Percentiles rank a stretch among this genome's conserved stretches.
phyloP scores from a whole-genome alignment of 53 echinoderm and acorn worm species.

The Paracentrotus lividus region DNA sequence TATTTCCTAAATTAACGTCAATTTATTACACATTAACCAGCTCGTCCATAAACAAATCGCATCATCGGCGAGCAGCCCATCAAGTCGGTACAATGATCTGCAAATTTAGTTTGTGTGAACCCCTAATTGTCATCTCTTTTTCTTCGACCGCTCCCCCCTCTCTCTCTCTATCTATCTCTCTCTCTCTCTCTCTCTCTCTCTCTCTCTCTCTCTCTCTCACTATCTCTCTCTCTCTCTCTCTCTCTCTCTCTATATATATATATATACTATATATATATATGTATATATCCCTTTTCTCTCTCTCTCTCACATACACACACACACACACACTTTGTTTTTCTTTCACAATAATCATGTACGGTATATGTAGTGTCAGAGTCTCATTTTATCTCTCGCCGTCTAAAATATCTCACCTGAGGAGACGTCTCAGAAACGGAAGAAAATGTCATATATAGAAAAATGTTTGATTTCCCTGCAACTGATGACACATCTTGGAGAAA shows the following conservation, averaged over 20 bases:
- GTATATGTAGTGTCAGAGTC: background rate
- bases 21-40: slow-evolving; percentile 36
- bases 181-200: background rate
- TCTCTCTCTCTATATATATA: background rate
- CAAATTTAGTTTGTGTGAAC: background rate
- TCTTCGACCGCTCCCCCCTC: background rate
- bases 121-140: background rate
- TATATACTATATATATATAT: background rate
- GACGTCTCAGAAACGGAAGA: too few relatives aligned
- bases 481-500: too few relatives aligned
- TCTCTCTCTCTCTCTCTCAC: background rate
- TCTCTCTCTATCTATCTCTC: background rate
- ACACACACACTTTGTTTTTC: background rate
- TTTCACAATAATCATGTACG: too few relatives aligned
- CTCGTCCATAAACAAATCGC: background rate
- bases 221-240: background rate
- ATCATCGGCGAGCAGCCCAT: background rate
- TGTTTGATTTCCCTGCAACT: too few relatives aligned
- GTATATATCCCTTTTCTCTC: too few relatives aligned
- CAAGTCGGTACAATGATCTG: background rate
- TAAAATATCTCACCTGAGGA: too few relatives aligned
- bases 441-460: too few relatives aligned
- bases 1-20: slow-evolving; percentile 34
- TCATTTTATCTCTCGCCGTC: background rate
- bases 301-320: too few relatives aligned